phyloP scores from a whole-genome alignment of 37 sponge, comb jelly and placozoan species.

The Haliclona indistincta region DNA sequence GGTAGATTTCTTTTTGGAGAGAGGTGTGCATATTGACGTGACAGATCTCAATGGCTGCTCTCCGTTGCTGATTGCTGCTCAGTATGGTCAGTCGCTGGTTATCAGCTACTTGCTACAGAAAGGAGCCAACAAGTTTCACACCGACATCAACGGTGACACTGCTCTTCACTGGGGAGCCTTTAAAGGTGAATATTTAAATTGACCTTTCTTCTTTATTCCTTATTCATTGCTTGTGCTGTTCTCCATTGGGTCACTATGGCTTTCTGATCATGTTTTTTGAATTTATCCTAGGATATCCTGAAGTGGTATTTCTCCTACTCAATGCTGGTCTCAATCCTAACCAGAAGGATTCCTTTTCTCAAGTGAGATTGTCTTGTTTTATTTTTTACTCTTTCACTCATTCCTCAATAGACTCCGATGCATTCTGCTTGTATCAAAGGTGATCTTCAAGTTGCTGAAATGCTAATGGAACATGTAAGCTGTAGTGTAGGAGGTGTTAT shows the following conservation, averaged over 20 bases:
- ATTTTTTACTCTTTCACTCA: not conserved
- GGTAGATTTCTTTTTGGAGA: constrained; percentile 61
- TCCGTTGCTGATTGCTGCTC: constrained; percentile 78
- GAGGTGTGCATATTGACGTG: constrained; percentile 70
- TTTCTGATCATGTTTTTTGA: not conserved
- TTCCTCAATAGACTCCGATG: constrained; percentile 57
- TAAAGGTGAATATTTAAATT: no score
- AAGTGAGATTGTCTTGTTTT: constrained; percentile 19
- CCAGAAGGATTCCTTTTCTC: constrained; percentile 76
- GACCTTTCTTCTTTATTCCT: not conserved
- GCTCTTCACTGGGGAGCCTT: constrained; percentile 90
- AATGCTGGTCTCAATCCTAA: constrained; percentile 74
- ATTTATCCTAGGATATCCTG: constrained; percentile 53
- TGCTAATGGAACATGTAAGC: constrained; percentile 77
- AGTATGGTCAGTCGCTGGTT: constrained; percentile 82
- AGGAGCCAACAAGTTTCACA: constrained; percentile 75
- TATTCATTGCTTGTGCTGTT: not conserved
- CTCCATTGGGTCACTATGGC: no score
- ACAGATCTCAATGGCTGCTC: constrained; percentile 76
- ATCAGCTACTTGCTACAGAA: constrained; percentile 81
- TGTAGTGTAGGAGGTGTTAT: not conserved
- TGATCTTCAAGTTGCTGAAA: constrained; percentile 75
- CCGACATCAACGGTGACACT: constrained; percentile 83
- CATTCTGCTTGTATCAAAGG: constrained; percentile 79
- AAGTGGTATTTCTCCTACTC: constrained; percentile 62